Evolutionary conservation across 2,113 vertebrate genomes (phyloP), one percentile per base, ranked within the genome.

Genomic region (Tachycineta bicolor): DNA sequence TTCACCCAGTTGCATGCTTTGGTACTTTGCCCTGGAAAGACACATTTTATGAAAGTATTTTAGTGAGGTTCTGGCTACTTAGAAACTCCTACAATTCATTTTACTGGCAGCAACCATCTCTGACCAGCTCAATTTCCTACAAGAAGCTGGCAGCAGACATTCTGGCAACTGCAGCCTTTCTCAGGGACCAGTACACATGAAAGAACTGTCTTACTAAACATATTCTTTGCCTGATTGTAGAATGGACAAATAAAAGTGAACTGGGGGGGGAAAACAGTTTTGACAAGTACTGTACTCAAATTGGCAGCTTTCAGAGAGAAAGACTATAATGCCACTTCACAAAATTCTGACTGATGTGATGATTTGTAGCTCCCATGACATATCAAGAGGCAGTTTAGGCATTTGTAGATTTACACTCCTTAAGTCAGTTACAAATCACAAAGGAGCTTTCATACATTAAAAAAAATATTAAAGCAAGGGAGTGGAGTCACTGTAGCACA

Each of bases 211-310:
- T 83, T 73, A 83, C 21, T 62, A 85, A 56, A 56, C 12, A 29
- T 62, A 49, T 49, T 69, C 28, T 52, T 88, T 65, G 24, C 37
- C 46, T 83, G 41, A 73, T 10, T 50, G 44, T 29, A 85, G 84
- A 95, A 87, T 34, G 63, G 84, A 85, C 62, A 93, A 82, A 91
- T 50, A 67, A 74, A 77, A 91, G 14, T 29, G 46, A 94, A 39
- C 12, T 14, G 9, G 11, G 24, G 14, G 14, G 8, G 16, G 14
- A 3, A 5, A 15, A 26, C 19, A 49, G n/a, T 83, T 96, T 86
- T 67, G 64, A 86, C 39, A 93, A 81, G 25, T 47, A 46, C 46
- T 65, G 3, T 77, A 56, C 39, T 83, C 86, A 83, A 69, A 78
- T 52, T 78, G 26, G 9, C 47, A 74, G 43, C 44, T 93, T 90